These are phyloP conservation scores for Neuroterus valhalla DNA, from an alignment of 1,140 invertebrate genomes.

Conservation along the genomic window DNA sequence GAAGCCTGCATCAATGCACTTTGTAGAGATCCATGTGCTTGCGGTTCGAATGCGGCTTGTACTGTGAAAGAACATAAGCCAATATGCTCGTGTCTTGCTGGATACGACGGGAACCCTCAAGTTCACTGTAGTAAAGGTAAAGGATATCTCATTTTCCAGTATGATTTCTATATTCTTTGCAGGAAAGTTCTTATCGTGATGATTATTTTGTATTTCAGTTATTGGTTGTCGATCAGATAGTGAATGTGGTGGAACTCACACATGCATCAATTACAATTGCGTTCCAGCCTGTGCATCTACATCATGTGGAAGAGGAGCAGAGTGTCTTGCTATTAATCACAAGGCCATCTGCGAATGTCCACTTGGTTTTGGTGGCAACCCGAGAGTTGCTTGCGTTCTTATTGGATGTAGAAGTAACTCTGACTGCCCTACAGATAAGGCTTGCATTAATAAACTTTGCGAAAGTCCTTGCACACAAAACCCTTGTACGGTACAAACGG, in stretches of 20 bases:
- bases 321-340: conserved; percentile 86
- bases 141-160: conserved; percentile 18
- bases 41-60: conserved; percentile 87
- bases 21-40: conserved; percentile 88
- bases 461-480: conserved; percentile 83
- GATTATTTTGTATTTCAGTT: conserved; percentile 54
- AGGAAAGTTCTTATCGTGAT: not conserved
- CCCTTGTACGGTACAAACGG: conserved; percentile 81
- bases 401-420: conserved; percentile 85
- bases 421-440: conserved; percentile 84
- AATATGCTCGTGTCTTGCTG: conserved; percentile 86
- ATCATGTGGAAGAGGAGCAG: conserved; percentile 82
- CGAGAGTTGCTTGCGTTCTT: conserved; percentile 83
- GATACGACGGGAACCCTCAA: conserved; percentile 88
- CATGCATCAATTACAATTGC: conserved; percentile 86
- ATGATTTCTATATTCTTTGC: not conserved
- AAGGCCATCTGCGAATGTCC: conserved; percentile 87
- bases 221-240: conserved; percentile 83
- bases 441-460: conserved; percentile 88
- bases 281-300: conserved; percentile 83
- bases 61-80: conserved; percentile 88
- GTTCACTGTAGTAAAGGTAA: conserved; percentile 82
- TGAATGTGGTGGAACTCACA: conserved; percentile 85
- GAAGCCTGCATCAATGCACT: conserved; percentile 86
- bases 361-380: conserved; percentile 87